Evolutionary conservation across 2,888 invertebrate genomes (phyloP).

Genomic region (Pediacus dermestoides): DNA sequence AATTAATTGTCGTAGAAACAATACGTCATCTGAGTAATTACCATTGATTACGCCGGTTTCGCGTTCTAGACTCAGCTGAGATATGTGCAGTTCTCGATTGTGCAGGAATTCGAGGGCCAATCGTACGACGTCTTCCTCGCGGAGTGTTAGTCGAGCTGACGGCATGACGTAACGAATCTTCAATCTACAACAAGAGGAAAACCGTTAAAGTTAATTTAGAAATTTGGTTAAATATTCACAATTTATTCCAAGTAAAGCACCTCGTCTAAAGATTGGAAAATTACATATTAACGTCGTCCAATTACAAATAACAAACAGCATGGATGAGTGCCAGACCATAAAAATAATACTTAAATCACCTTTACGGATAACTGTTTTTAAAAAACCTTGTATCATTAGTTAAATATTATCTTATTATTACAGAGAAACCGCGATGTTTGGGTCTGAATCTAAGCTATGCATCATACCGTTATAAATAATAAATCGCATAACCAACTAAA

Average conservation of each 20-base stretch:
- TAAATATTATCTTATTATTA: too few relatives aligned
- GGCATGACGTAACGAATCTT: constrained; percentile 64
- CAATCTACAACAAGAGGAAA: constrained; percentile 39
- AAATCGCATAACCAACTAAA: too few relatives aligned
- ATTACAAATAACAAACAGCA: constrained; percentile 3
- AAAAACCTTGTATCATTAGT: too few relatives aligned
- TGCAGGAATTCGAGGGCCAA: constrained; percentile 82
- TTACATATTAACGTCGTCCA: not conserved
- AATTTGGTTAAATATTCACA: constrained; percentile 1
- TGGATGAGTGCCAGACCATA: constrained; percentile 2
- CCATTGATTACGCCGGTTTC: constrained; percentile 95
- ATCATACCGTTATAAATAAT: too few relatives aligned
- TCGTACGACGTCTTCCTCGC: constrained; percentile 86
- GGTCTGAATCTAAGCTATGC: too few relatives aligned
- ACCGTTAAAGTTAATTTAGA: not conserved
- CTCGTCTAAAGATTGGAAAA: too few relatives aligned
- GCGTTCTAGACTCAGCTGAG: constrained; percentile 84
- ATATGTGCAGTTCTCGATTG: constrained; percentile 87
- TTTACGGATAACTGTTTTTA: constrained; percentile 1
- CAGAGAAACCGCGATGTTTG: too few relatives aligned
- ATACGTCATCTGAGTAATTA: constrained; percentile 87
- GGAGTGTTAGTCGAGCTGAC: constrained; percentile 77
- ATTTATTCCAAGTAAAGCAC: constrained; percentile 3
- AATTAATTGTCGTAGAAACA: constrained; percentile 90
- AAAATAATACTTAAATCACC: constrained; percentile 2